A percentile compares a stretch with the other conserved stretches of the same genome.
These are phyloP conservation scores for Zaprionus nigranus DNA, from an alignment of 1,140 invertebrate genomes.

Conservation along the genomic window DNA sequence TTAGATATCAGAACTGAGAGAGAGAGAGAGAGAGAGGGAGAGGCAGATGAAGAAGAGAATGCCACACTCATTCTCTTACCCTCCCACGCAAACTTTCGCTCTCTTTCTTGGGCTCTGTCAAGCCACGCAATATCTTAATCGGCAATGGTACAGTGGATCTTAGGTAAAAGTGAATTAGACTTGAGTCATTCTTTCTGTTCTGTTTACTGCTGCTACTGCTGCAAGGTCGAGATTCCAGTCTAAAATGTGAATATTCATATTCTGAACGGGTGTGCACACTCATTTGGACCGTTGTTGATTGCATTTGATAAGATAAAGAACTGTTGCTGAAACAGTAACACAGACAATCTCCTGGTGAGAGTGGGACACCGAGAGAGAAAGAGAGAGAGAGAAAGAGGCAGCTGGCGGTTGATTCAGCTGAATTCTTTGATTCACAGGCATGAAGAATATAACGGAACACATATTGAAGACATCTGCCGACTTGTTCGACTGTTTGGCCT, in stretches of 20 bases:
- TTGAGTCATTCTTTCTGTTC: slow-evolving; percentile 59
- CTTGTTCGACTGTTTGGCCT: slow-evolving; percentile 25
- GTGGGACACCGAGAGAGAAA: not conserved
- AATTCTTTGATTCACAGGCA: slow-evolving; percentile 8
- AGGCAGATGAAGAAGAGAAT: slow-evolving; percentile 2
- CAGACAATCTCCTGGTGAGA: not conserved
- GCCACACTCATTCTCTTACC: not conserved
- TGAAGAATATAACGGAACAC: slow-evolving; percentile 11
- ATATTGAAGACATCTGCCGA: slow-evolving; percentile 27
- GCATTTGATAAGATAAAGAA: slow-evolving; percentile 47
- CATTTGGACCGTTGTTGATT: not conserved
- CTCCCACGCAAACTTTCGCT: slow-evolving; percentile 26
- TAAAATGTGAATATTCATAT: not conserved
- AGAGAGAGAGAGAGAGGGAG: slow-evolving; percentile 14
- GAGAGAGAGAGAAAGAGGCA: not conserved
- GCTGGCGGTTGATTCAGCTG: slow-evolving; percentile 39
- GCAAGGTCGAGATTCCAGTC: slow-evolving; percentile 18
- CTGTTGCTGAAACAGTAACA: not conserved
- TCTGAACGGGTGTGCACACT: not conserved
- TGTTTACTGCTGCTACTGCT: slow-evolving; percentile 56
- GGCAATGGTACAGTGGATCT: slow-evolving; percentile 13
- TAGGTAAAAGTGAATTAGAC: slow-evolving; percentile 66
- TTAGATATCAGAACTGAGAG: slow-evolving; percentile 62
- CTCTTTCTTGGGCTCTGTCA: slow-evolving; percentile 26
- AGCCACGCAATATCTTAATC: slow-evolving; percentile 9